Percentiles rank a stretch among this genome's conserved stretches.
Conservation (phyloP, 2,797 vertebrate genomes). For the Lycodopsis pacificus region DNA sequence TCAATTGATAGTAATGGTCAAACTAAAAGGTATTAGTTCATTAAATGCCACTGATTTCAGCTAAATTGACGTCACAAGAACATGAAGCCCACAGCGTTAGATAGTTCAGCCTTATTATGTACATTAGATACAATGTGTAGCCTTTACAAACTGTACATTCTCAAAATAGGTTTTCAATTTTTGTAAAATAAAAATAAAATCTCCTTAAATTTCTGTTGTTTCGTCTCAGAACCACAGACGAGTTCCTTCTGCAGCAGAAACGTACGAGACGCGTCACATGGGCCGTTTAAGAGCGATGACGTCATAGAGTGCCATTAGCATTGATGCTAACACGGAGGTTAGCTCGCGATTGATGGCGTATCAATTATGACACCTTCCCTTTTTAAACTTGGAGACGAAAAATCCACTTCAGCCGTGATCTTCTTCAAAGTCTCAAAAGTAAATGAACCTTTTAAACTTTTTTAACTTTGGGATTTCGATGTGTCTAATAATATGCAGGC, state of each 20-base stretch:
- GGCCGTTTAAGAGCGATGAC: neutral
- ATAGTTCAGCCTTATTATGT: conserved; percentile 12
- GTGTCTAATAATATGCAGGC: too few relatives aligned
- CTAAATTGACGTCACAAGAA: neutral
- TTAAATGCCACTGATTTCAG: neutral
- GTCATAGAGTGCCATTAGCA: neutral
- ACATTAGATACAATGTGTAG: conserved; percentile 39
- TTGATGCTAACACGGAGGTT: neutral
- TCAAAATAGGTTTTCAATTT: conserved; percentile 23
- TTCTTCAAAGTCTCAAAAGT: neutral
- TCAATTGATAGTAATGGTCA: neutral
- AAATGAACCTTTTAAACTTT: neutral
- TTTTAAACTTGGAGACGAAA: neutral
- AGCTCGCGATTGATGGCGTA: neutral
- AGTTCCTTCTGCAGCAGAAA: neutral
- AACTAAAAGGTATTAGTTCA: neutral
- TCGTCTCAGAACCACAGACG: neutral
- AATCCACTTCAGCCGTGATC: neutral
- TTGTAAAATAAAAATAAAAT: conserved; percentile 21
- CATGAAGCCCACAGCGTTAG: conserved; percentile 14
- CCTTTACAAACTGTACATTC: conserved; percentile 56
- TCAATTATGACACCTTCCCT: conserved; percentile 7
- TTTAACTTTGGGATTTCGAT: too few relatives aligned
- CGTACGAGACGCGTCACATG: neutral
- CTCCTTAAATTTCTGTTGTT: neutral